Conservation (phyloP, 1,140 invertebrate species). For the Hormaphis cornu region DNA sequence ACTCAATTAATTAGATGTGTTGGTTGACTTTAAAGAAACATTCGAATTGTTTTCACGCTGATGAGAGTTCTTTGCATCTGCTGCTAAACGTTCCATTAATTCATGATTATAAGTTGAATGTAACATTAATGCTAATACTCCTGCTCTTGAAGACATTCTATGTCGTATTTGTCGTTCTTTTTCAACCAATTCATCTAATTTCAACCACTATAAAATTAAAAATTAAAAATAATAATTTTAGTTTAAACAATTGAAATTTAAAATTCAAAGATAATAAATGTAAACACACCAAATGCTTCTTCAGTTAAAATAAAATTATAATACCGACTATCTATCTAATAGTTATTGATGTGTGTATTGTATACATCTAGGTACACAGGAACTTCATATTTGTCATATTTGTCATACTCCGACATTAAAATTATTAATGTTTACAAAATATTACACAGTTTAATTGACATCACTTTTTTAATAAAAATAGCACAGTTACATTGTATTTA, state of each 20-base stretch:
- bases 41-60: conserved; percentile 3
- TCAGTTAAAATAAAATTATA: no score
- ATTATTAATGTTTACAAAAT: no score
- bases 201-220: conserved; percentile 64
- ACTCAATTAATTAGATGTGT: not conserved
- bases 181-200: conserved; percentile 89
- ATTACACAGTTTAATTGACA: no score
- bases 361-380: no score
- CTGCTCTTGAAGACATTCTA: conserved; percentile 72
- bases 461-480: not conserved
- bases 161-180: conserved; percentile 81
- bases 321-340: no score
- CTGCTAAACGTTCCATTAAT: conserved; percentile 57
- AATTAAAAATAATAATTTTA: not conserved
- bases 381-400: no score
- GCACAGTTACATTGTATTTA: not conserved
- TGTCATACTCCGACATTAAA: no score
- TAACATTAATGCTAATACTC: conserved; percentile 82
- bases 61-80: conserved; percentile 8
- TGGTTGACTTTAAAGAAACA: not conserved
- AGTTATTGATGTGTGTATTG: no score
- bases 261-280: not conserved
- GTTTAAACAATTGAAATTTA: not conserved
- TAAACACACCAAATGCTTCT: no score
- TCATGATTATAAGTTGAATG: conserved; percentile 93